Evolutionary conservation across 2,113 vertebrate genomes (phyloP).

Genomic region (Polypterus senegalus): DNA sequence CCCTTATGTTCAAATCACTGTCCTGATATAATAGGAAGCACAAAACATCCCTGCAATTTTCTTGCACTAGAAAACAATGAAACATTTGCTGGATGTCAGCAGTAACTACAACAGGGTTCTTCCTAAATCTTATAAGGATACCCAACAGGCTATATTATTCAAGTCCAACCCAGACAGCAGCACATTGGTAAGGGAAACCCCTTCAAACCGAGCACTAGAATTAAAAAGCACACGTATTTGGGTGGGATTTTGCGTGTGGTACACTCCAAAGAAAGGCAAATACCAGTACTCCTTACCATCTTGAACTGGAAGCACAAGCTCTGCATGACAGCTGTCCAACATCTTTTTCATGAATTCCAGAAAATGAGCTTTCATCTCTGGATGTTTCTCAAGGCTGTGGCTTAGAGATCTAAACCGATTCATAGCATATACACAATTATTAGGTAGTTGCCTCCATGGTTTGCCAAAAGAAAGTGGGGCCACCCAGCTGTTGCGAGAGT

Average conservation of each 20-base stretch:
- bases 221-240: constrained; percentile 12
- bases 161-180: constrained; percentile 12
- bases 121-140: constrained; percentile 5
- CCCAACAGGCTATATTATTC: constrained; percentile 2
- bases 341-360: not conserved
- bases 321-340: not conserved
- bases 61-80: constrained; percentile 2
- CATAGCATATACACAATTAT: not conserved
- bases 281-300: constrained; percentile 8
- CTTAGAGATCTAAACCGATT: not conserved
- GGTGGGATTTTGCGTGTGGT: not conserved
- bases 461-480: not conserved
- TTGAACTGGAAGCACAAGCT: not conserved
- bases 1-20: not conserved
- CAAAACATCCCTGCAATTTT: not conserved
- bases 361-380: not conserved
- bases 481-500: not conserved
- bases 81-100: constrained; percentile 5
- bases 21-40: not conserved
- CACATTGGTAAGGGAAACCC: constrained; percentile 10
- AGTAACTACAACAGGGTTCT: not conserved
- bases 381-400: not conserved
- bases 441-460: not conserved
- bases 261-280: constrained; percentile 5
- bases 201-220: constrained; percentile 12